A percentile compares a stretch with the other conserved stretches of the same genome.
Conservation (phyloP, 2,888 invertebrate genomes). For the Chesias legatella region DNA sequence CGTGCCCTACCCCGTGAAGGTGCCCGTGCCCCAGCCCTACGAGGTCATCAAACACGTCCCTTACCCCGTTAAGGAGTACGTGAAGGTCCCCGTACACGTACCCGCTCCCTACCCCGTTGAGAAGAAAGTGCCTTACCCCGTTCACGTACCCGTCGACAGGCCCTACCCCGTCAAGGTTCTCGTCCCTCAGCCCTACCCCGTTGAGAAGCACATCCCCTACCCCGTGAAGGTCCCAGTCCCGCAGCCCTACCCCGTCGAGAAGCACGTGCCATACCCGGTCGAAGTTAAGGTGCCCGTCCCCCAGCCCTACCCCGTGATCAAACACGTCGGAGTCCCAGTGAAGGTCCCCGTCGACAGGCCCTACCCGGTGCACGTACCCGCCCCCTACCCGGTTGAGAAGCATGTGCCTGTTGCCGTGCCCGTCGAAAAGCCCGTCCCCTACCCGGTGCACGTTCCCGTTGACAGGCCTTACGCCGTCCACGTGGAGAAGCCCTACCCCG, state of each 20-base stretch:
- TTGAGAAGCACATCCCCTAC: conserved; percentile 86
- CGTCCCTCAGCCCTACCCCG: conserved; percentile 90
- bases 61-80: conserved; percentile 87
- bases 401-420: conserved; percentile 82
- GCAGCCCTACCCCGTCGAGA: conserved; percentile 88
- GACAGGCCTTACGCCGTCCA: conserved; percentile 82
- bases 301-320: conserved; percentile 86
- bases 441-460: conserved; percentile 82
- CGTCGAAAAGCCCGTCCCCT: conserved; percentile 83
- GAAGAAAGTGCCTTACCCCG: conserved; percentile 86
- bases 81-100: conserved; percentile 89
- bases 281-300: conserved; percentile 87
- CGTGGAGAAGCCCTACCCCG: conserved; percentile 74
- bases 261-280: conserved; percentile 86
- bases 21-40: conserved; percentile 86
- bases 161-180: conserved; percentile 89
- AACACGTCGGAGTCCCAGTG: conserved; percentile 83
- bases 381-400: conserved; percentile 81
- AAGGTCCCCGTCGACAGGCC: conserved; percentile 86
- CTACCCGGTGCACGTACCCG: conserved; percentile 84
- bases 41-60: conserved; percentile 85
- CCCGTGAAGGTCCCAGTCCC: conserved; percentile 89
- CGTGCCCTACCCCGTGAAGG: conserved; percentile 84
- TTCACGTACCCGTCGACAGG: conserved; percentile 86
- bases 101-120: conserved; percentile 89